Evolutionary conservation across 2,113 vertebrate genomes (phyloP).

Genomic region (Papio anubis): DNA sequence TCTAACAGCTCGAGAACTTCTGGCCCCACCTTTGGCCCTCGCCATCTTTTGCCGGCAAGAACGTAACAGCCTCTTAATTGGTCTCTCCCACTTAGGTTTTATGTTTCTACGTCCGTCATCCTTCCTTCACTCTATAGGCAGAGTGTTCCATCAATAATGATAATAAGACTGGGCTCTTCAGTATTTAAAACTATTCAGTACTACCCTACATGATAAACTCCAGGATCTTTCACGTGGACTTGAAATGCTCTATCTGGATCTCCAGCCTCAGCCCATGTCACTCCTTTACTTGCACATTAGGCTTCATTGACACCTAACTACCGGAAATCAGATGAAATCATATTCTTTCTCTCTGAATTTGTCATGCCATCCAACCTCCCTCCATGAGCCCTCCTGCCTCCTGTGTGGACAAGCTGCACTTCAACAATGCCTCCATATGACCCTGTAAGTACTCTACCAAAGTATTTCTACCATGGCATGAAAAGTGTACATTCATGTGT

Average conservation of each 20-base stretch:
- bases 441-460: neutral
- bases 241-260: neutral
- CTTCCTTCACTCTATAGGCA: neutral
- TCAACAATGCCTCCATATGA: neutral
- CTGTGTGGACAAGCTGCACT: neutral
- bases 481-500: neutral
- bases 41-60: neutral
- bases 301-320: neutral
- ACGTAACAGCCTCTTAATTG: neutral
- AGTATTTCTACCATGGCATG: neutral
- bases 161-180: neutral
- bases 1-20: neutral
- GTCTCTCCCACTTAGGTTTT: neutral
- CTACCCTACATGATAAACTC: neutral
- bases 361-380: neutral
- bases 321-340: neutral
- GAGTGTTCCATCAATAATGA: neutral
- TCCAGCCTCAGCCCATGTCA: neutral
- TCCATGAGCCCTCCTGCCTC: neutral
- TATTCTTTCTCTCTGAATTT: neutral
- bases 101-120: neutral
- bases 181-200: neutral
- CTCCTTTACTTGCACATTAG: neutral
- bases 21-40: neutral
- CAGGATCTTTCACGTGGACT: neutral